Evolutionary conservation across 2,888 invertebrate genomes (phyloP).

Genomic region (Osmoderma eremita): DNA sequence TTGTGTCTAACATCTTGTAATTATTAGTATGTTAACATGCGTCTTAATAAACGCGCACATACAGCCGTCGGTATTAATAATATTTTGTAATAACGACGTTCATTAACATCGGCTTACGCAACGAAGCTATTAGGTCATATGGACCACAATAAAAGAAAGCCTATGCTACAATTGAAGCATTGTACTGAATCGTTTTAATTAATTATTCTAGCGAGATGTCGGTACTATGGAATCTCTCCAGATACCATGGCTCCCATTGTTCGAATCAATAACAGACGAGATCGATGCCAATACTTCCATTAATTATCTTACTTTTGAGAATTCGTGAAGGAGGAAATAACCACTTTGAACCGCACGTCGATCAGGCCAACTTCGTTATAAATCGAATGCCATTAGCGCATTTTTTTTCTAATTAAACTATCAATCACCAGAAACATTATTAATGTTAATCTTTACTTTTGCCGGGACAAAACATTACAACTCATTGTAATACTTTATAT

Average conservation of each 20-base stretch:
- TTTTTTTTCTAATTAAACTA: too few species aligned
- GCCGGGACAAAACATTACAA: too few species aligned
- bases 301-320: not conserved
- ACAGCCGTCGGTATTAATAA: conserved; percentile 3
- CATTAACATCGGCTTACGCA: not conserved
- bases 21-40: too few species aligned
- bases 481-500: too few species aligned
- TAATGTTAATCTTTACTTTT: too few species aligned
- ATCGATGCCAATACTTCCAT: not conserved
- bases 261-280: conserved; percentile 3
- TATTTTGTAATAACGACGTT: conserved; percentile 3
- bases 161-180: conserved; percentile 2
- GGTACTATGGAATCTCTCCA: conserved; percentile 2
- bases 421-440: too few species aligned
- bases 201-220: conserved; percentile 3
- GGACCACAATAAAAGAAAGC: conserved; percentile 8
- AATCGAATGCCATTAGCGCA: too few species aligned
- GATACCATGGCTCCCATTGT: not conserved
- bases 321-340: too few species aligned
- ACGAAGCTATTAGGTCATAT: conserved; percentile 10
- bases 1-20: too few species aligned
- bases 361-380: too few species aligned
- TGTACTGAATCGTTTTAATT: conserved; percentile 14
- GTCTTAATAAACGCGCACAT: too few species aligned
- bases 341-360: too few species aligned